Base-by-base conservation (phyloP, 2,797 vertebrate genomes). In the Diplodus puntazzo region DNA sequence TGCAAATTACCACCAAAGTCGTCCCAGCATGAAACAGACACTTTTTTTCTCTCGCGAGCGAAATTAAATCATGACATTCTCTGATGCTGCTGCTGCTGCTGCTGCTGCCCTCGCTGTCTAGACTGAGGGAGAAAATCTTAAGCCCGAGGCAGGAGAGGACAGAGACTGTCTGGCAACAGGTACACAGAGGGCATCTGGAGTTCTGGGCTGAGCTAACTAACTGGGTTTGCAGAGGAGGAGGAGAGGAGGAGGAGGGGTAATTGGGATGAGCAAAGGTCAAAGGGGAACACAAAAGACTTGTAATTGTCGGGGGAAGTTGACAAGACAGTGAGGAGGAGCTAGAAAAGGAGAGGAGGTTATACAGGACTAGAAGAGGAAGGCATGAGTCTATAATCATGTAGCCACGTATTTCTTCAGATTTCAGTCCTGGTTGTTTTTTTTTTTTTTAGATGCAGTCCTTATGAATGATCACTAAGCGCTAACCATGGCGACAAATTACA, bases 51-150 rank as follows among this genome's bases (percentile, higher is more conserved):
- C 11, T 18, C 48, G 66, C 25, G 7, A 71, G 58, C 50, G 14
- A 80, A 86, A 89, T 86, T 58, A 68, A 86, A 91, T 89, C 46
- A 81, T 21, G 18, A n/a, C 46, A 61, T 69, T 79, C 25, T 30
- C 50, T 50, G 20, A 20, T 49, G 25, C 63, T 23, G 59, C 59
- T 45, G 48, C 65, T n/a, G 58, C 59, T 39, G 48, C 65, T 79
- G 58, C 73, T 16, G 71, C 57, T 64, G 48, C 62, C 64, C 71
- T 21, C 43, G 34, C 77, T 63, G 84, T 86, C 87, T 85, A 84
- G 89, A 88, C 83, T 0, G 63, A 77, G 27, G 80, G 58, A 80
- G 23, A 45, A 11, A n/a, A n/a, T n/a, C n/a, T n/a, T n/a, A 81
- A 80, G 39, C 48, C 71, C 0, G 52, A 69, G 71, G 79, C 78